These are phyloP conservation scores for Urophycis tenuis DNA, from an alignment of 2,797 vertebrate species.

Conservation along the genomic window DNA sequence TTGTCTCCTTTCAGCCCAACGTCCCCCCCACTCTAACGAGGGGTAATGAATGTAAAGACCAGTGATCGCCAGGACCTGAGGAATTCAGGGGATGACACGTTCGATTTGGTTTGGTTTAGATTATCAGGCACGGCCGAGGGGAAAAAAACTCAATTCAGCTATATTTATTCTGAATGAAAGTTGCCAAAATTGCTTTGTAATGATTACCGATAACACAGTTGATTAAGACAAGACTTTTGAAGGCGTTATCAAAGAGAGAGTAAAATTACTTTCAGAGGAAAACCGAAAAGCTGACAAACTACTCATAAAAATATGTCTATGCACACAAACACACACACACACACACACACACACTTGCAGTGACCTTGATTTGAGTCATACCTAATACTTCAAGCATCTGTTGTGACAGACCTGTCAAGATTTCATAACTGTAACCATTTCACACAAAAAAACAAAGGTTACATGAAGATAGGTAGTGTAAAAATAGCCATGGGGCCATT, in stretches of 20 bases:
- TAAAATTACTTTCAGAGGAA: not conserved
- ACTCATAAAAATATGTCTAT: not conserved
- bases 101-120: not conserved
- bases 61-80: conserved; percentile 37
- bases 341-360: conserved; percentile 3
- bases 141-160: too few relatives aligned
- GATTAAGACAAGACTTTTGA: conserved; percentile 15
- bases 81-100: conserved; percentile 19
- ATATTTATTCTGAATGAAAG: not conserved
- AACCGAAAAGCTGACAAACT: conserved; percentile 14
- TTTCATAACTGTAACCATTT: not conserved
- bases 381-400: not conserved
- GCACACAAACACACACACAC: conserved; percentile 8
- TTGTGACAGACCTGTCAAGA: not conserved
- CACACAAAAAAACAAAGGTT: not conserved
- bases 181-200: conserved; percentile 9
- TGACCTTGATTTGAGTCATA: not conserved
- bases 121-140: not conserved
- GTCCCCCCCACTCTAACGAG: conserved; percentile 38
- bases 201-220: conserved; percentile 23
- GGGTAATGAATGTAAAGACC: conserved; percentile 36
- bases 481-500: not conserved
- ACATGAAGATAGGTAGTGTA: not conserved
- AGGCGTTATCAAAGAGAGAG: conserved; percentile 9
- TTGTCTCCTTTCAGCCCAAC: conserved; percentile 28